Evolutionary conservation across 1,140 invertebrate genomes (phyloP).

Genomic region (Helicorthomorpha holstii): DNA sequence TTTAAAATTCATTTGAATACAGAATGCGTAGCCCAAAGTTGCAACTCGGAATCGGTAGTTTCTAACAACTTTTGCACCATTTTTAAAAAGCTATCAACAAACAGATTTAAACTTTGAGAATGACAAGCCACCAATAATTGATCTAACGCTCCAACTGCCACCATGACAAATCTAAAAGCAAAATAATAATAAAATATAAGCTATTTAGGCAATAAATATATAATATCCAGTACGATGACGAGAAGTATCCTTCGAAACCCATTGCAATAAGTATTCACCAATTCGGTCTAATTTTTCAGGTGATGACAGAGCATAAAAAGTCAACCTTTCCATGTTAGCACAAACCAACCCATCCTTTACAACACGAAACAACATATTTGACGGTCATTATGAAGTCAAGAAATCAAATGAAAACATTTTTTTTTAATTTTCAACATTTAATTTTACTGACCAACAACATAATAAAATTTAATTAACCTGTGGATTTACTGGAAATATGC

Average conservation of each 20-base stretch:
- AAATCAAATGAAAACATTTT: too few species aligned
- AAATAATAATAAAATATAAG: too few species aligned
- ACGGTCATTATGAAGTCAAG: too few species aligned
- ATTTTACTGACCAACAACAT: too few species aligned
- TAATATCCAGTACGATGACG: slow-evolving; percentile 51
- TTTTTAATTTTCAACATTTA: too few species aligned
- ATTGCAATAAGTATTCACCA: slow-evolving; percentile 89
- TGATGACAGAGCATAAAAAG: slow-evolving; percentile 89
- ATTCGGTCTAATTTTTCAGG: slow-evolving; percentile 96
- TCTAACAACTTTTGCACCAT: slow-evolving; percentile 96
- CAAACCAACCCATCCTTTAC: slow-evolving; percentile 83
- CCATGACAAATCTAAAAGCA: slow-evolving; percentile 77
- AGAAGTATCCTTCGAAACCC: slow-evolving; percentile 77
- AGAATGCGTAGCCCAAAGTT: slow-evolving; percentile 84
- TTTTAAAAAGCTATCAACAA: slow-evolving; percentile 94
- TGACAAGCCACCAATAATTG: slow-evolving; percentile 82
- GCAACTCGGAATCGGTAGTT: slow-evolving; percentile 80
- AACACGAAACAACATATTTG: too few species aligned
- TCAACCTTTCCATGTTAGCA: slow-evolving; percentile 96
- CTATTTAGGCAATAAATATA: background rate
- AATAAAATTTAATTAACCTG: slow-evolving; percentile 44
- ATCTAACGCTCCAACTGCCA: slow-evolving; percentile 98
- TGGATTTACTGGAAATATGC: slow-evolving; percentile 85
- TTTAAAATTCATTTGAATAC: slow-evolving; percentile 29
- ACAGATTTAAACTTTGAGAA: slow-evolving; percentile 90